A percentile compares a stretch with the other conserved stretches of the same genome.
These are phyloP conservation scores for Saguinus midas DNA, from an alignment of 2,113 vertebrate genomes.

Conservation along the genomic window DNA sequence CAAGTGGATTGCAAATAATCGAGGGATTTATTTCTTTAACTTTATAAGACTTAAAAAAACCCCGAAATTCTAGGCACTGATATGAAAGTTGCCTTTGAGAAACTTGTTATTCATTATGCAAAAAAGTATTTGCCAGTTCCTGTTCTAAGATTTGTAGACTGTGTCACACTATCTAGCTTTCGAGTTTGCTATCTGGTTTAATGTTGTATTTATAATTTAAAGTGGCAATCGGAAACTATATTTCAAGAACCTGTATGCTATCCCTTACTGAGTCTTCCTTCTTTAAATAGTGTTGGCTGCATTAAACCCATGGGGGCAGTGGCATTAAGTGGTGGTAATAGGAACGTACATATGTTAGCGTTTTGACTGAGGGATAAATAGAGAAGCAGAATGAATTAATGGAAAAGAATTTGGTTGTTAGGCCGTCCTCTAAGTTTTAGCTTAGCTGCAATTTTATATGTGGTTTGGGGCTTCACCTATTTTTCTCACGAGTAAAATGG, in stretches of 20 bases:
- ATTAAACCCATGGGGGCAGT: not conserved
- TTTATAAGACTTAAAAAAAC: not conserved
- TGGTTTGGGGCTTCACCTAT: not conserved
- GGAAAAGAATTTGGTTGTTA: not conserved
- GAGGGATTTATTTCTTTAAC: slow-evolving; percentile 23
- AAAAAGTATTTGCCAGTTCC: not conserved
- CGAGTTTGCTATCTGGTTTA: not conserved
- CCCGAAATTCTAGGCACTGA: not conserved
- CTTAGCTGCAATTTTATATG: not conserved
- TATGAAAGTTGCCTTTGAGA: not conserved
- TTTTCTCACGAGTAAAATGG: not conserved
- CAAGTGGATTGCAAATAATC: slow-evolving; percentile 13
- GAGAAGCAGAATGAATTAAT: not conserved
- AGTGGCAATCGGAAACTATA: not conserved
- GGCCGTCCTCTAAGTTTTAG: slow-evolving; percentile 29
- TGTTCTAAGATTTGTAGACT: not conserved
- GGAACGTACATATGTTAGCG: not conserved
- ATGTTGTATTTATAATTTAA: not conserved
- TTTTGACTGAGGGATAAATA: not conserved
- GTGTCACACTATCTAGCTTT: not conserved
- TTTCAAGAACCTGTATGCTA: not conserved
- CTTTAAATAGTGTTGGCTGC: not conserved
- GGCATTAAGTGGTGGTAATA: not conserved
- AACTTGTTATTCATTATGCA: not conserved
- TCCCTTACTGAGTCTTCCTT: not conserved